Evolutionary conservation across 2,888 invertebrate genomes (phyloP).

Genomic region (Ormyrus nitidulus): DNA sequence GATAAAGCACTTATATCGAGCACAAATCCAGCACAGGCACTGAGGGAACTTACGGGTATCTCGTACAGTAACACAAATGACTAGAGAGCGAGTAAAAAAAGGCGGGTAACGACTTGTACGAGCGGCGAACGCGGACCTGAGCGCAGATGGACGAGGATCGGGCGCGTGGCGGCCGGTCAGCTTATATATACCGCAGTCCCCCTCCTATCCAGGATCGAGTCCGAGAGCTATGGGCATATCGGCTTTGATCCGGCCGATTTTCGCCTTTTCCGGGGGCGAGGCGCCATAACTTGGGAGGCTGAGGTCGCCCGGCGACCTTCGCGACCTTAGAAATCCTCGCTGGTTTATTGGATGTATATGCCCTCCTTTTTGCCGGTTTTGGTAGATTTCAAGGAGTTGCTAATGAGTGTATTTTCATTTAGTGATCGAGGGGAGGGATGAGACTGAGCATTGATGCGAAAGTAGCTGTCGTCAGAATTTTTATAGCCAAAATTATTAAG

Average conservation of each 20-base stretch:
- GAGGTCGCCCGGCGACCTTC: not conserved
- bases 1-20: no score
- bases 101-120: no score
- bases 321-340: no score
- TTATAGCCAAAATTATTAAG: no score
- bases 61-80: constrained; percentile 54
- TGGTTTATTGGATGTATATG: no score
- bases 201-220: not conserved
- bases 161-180: constrained; percentile 11
- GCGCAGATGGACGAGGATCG: constrained; percentile 22
- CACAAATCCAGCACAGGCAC: no score
- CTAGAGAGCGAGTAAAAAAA: constrained; percentile 19
- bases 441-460: no score
- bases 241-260: not conserved
- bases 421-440: no score
- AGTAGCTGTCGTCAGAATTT: no score
- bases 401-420: no score
- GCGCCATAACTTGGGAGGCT: not conserved
- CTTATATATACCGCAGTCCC: constrained; percentile 35
- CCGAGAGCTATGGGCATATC: not conserved
- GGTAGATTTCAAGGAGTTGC: no score
- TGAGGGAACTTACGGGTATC: constrained; percentile 48
- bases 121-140: not conserved
- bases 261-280: not conserved
- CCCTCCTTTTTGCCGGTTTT: no score